Conservation (phyloP, 1,140 invertebrate species). For the Mya arenaria region DNA sequence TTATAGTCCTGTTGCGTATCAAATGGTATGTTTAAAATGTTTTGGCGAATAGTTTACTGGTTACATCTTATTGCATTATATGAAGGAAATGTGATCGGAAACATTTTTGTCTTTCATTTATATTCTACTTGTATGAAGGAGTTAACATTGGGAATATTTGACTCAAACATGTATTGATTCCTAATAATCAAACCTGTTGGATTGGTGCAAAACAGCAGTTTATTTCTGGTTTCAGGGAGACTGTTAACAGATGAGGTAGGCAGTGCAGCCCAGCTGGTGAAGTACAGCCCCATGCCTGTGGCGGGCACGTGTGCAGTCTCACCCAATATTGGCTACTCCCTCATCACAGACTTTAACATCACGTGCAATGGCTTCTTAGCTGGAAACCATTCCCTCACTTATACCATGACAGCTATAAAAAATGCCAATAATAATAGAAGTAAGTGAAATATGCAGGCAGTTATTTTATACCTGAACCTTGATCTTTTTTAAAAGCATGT, state of each 20-base stretch:
- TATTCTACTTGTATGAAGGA: too few relatives aligned
- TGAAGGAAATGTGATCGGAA: too few relatives aligned
- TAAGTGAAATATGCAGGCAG: background rate
- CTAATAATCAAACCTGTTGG: too few relatives aligned
- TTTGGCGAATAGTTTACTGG: too few relatives aligned
- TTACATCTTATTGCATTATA: too few relatives aligned
- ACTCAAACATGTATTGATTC: too few relatives aligned
- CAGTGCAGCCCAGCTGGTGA: background rate
- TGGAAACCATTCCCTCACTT: background rate
- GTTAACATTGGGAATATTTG: too few relatives aligned
- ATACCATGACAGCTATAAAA: conserved; percentile 1
- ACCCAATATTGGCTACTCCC: background rate
- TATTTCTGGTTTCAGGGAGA: conserved; percentile 6
- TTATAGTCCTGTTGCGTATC: too few relatives aligned
- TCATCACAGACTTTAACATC: conserved; percentile 17
- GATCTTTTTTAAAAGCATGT: background rate
- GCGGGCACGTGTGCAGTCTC: background rate
- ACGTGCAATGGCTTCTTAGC: conserved; percentile 18
- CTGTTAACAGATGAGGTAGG: background rate
- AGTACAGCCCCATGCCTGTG: background rate
- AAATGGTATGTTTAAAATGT: too few relatives aligned
- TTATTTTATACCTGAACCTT: background rate
- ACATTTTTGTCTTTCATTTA: too few relatives aligned
- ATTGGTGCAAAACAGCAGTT: too few relatives aligned
- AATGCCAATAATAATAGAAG: background rate